These are phyloP conservation scores for Augochlorella aurata DNA, from an alignment of 2,888 invertebrate genomes.

Conservation along the genomic window DNA sequence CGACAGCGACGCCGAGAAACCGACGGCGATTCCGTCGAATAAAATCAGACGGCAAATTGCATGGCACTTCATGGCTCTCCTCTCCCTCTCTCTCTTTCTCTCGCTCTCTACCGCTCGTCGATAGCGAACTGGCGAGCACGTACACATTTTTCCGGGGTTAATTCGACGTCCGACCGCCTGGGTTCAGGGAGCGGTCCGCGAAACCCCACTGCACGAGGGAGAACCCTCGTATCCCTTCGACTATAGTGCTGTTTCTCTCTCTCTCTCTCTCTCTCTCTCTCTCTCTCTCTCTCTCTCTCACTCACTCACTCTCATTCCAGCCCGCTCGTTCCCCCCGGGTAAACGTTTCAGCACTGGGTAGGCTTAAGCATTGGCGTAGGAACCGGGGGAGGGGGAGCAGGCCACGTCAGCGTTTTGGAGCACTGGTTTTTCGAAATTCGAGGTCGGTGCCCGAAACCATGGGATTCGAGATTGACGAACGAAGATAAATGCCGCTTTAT, in stretches of 20 bases:
- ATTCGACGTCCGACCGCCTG: conserved; percentile 76
- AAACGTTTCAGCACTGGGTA: conserved; percentile 64
- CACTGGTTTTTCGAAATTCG: background rate
- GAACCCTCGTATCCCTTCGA: conserved; percentile 64
- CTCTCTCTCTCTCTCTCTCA: conserved; percentile 37
- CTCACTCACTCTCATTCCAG: conserved; percentile 35
- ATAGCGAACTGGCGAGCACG: conserved; percentile 43
- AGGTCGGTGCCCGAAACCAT: background rate
- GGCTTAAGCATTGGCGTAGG: conserved; percentile 61
- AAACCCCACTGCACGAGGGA: conserved; percentile 77
- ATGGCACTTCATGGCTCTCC: conserved; percentile 29
- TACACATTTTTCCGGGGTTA: conserved; percentile 76
- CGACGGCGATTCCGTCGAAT: conserved; percentile 31
- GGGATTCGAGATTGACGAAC: background rate
- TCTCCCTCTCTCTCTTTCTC: background rate
- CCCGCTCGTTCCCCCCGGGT: conserved; percentile 55
- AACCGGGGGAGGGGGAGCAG: conserved; percentile 12
- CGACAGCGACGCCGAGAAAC: conserved; percentile 8
- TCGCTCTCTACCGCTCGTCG: conserved; percentile 31
- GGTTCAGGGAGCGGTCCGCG: conserved; percentile 71
- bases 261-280: conserved; percentile 38
- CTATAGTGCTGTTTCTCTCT: conserved; percentile 47
- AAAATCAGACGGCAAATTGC: conserved; percentile 30
- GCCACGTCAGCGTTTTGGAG: background rate
- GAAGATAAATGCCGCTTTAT: background rate